Evolutionary conservation across 2,888 invertebrate genomes (phyloP), one percentile per base, ranked within the genome.

Genomic region (Dichetophora obliterata): DNA sequence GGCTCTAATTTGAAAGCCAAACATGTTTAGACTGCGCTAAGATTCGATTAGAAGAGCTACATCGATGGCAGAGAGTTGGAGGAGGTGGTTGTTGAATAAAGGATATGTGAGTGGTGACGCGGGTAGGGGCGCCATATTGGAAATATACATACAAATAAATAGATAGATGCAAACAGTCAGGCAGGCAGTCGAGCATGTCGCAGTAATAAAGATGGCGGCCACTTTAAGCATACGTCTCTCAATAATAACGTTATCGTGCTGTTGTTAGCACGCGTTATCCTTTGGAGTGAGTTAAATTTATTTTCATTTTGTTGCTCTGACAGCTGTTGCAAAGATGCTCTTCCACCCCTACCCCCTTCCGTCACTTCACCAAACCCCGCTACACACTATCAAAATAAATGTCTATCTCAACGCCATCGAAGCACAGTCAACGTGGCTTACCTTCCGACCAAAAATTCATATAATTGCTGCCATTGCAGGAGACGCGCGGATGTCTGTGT

Each of bases 1-100:
- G 16, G 24, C 54, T 72, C 50, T 34, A 48, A 31, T 73, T 65
- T 50, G 63, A n/a, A 73, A 52, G 73, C 73, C 27, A 65, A 73
- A 63, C 73, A 73, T 73, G 73, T 50, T 50, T 50, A 63, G 63
- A 34, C 19, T 63, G 22, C 22, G 43, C 50, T 27, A 31, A 65
- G 19, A 73, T 73, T 73, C 73, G 73, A 63, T 73, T 73, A 73
- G 61, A 19, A 73, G 63, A 54, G 19, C 19, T 43, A 37, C 11
- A 66, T 34, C 37, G 31, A 9, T 19, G 24, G 22, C 8, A 9
- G 3, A 5, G 19, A 5, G 54, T 6, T 1, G 3, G 57, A 57
- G 9, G n/a, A n/a, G n/a, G n/a, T n/a, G 57, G 57, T 1, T 14
- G 19, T 19, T 4, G 31, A 31, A 22, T 5, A 19, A n/a, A 19